Evolutionary conservation across 2,888 invertebrate genomes (phyloP).

Genomic region (Harmothoe impar): DNA sequence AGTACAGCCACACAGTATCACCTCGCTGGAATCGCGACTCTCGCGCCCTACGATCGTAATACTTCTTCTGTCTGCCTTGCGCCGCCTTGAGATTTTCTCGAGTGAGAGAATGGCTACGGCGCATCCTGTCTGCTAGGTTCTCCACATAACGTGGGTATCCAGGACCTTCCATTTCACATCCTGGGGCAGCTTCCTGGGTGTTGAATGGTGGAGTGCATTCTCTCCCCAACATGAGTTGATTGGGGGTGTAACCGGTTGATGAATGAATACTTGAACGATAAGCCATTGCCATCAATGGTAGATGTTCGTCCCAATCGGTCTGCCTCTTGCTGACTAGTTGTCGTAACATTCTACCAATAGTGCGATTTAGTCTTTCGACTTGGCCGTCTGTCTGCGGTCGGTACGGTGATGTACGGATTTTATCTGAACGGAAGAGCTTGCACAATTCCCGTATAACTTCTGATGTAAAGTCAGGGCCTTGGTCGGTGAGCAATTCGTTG

Average conservation of each 20-base stretch:
- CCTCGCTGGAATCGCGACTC: neutral
- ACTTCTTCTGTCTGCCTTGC: neutral
- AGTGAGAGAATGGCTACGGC: neutral
- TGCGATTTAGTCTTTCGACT: too few species aligned
- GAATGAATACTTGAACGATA: slow-evolving; percentile 71
- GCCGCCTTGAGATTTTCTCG: neutral
- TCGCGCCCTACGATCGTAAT: neutral
- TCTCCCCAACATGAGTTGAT: slow-evolving; percentile 65
- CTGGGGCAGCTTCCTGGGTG: too few species aligned
- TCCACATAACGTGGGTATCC: neutral
- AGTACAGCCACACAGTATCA: neutral
- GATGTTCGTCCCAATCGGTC: slow-evolving; percentile 73
- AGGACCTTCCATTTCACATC: neutral
- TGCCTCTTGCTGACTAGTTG: slow-evolving; percentile 67
- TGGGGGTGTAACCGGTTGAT: slow-evolving; percentile 70
- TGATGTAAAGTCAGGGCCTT: slow-evolving; percentile 29
- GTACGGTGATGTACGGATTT: slow-evolving; percentile 18
- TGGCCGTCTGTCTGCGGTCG: too few species aligned
- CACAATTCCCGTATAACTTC: neutral
- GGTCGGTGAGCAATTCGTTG: slow-evolving; percentile 21
- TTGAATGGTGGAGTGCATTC: slow-evolving; percentile 70
- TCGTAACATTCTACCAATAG: too few species aligned
- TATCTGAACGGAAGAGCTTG: neutral
- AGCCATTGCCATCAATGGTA: slow-evolving; percentile 71
- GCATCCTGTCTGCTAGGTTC: neutral